Evolutionary conservation across 1,140 invertebrate species (phyloP), one percentile per base, ranked within the genome.

Genomic region (Bombus superbus): DNA sequence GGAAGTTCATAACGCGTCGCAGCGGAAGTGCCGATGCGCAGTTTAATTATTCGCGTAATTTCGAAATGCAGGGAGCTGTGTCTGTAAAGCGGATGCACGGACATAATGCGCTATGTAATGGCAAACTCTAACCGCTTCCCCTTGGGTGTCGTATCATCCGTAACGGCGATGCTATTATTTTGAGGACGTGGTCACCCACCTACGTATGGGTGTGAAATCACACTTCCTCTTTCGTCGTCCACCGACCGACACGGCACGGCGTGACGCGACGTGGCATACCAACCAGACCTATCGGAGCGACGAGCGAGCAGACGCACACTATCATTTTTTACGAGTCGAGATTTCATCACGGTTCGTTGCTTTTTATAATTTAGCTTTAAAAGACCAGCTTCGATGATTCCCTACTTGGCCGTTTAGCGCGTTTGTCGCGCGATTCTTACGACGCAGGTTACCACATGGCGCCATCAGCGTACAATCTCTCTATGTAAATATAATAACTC

Each of bases 21-120:
- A 79, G 77, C 68, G 83, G 83, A 89, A 86, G 81, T 73, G 66
- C 35, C 42, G 53, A 73, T 72, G 72, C 28, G 69, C 68, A 53
- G 86, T 82, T 90, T 88, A 86, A 90, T 90, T 86, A 90, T 81
- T 75, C 81, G 71, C 74, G 83, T 71, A 90, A 90, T 90, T 86
- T 80, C 83, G 71, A 89, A 90, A 90, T 81, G 82, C 79, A 59
- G 64, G 69, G 80, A 66, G 32, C 28, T 80, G 85, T 69, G 74
- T 86, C 75, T 78, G 66, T 38, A 66, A 77, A 86, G 84, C 88
- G 84, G 85, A 89, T 86, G 85, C 68, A 69, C 64, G 76, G 87
- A 57, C 84, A 90, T 90, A 90, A 90, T 90, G 71, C 79, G 66
- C 66, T 71, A 53, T 72, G 79, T 85, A 85, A 89, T 89, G 82